Conservation (phyloP, 2,888 invertebrate genomes). For the Acronicta psi region DNA sequence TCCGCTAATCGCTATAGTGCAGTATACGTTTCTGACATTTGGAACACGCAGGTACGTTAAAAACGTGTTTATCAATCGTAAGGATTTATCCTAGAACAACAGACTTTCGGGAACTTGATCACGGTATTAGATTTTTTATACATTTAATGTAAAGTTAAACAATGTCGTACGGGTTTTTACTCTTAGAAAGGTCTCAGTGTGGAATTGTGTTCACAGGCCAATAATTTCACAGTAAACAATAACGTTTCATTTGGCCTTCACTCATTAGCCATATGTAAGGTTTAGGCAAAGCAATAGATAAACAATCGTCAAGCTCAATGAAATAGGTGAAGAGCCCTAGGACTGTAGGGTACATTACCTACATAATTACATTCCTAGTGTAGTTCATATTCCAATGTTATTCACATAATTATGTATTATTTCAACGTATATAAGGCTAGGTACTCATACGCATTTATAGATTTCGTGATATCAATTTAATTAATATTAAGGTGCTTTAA, state of each 20-base stretch:
- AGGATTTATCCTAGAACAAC: constrained; percentile 26
- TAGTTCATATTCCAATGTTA: constrained; percentile 36
- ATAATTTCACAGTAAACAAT: constrained; percentile 2
- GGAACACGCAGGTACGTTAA: constrained; percentile 7
- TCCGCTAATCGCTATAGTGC: constrained; percentile 11
- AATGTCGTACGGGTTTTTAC: constrained; percentile 34
- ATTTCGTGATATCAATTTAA: constrained; percentile 31
- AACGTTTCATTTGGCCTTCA: background rate
- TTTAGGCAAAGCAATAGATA: too few species aligned
- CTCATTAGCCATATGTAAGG: background rate
- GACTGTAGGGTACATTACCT: constrained; percentile 38
- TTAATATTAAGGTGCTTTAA: constrained; percentile 2
- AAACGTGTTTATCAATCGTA: constrained; percentile 19
- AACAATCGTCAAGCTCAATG: background rate
- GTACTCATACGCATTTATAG: constrained; percentile 42
- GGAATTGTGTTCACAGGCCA: background rate
- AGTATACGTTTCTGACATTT: constrained; percentile 37
- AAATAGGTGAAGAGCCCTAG: background rate
- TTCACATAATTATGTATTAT: constrained; percentile 26
- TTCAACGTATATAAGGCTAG: constrained; percentile 21
- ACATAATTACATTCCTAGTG: constrained; percentile 53
- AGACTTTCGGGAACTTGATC: constrained; percentile 46
- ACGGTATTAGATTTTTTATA: constrained; percentile 53
- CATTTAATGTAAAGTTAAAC: constrained; percentile 38
- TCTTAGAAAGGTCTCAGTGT: constrained; percentile 6